Base-by-base conservation (phyloP, 2,888 invertebrate species). In the Chloroclystis v-ata region DNA sequence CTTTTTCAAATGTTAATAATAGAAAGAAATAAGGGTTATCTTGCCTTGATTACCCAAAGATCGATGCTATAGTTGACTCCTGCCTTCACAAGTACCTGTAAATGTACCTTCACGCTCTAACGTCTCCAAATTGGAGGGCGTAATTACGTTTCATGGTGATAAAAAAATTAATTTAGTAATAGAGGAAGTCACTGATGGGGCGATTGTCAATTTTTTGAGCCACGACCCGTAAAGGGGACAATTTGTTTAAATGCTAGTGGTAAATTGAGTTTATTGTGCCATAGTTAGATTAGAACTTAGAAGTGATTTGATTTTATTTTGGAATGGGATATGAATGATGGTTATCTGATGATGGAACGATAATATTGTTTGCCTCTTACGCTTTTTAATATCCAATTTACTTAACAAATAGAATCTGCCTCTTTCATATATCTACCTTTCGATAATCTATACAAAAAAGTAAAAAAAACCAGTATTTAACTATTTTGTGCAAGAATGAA, bases 101-200 rank as follows among this genome's bases (percentile, higher is more conserved):
- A 59, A 60, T 54, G 43, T 55, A 48, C 52, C 61, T 65, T 72
- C 72, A 80, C 78, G 82, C 64, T 67, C 57, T 51, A 67, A 53
- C 57, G 69, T 69, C 54, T 74, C 72, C 78, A 74, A 80, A 82
- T 82, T 82, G 75, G 69, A 62, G 61, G 52, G 60, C 63, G 63
- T 75, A 78, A 82, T 81, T 79, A 73, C 69, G 62, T 67, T 70
- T 65, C 63, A 73, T 66, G 73, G 71, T 69, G 69, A 64, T 72
- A 68, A 76, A 69, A 68, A 70, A 69, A 68, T 61, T 63, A 65
- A 67, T 67, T 67, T 61, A 61, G 61, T 69, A 65, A 63, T 65
- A 69, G 70, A 73, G 75, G 77, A 78, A 76, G 77, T 74, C 52
- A 63, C 55, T 66, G 65, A 61, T 62, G 56, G 60, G 47, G 16